Evolutionary conservation across 2,888 invertebrate genomes (phyloP).

Genomic region (Aleiodes testaceus): DNA sequence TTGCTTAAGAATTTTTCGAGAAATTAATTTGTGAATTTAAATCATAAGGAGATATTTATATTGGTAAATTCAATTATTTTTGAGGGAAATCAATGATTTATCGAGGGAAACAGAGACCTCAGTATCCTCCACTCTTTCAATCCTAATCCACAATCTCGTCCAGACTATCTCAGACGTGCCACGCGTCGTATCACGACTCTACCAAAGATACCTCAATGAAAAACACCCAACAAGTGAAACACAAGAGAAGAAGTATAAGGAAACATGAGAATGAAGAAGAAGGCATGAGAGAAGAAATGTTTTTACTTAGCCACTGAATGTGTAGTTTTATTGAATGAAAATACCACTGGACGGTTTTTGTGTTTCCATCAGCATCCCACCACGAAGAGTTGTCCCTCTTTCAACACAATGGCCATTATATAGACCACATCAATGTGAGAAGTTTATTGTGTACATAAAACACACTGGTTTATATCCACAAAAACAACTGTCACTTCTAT

Average conservation of each 20-base stretch:
- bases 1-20: conserved; percentile 26
- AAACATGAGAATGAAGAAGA: conserved; percentile 32
- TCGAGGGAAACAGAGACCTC: conserved; percentile 33
- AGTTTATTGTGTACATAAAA: conserved; percentile 43
- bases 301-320: conserved; percentile 12
- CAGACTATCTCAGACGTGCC: conserved; percentile 44
- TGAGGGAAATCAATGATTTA: conserved; percentile 31
- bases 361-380: conserved; percentile 62
- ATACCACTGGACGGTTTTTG: conserved; percentile 65
- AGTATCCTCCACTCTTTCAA: conserved; percentile 15
- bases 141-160: conserved; percentile 40
- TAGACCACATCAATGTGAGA: conserved; percentile 56
- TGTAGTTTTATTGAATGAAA: conserved; percentile 66
- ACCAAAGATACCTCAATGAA: conserved; percentile 46
- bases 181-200: conserved; percentile 47
- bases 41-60: not conserved
- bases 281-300: conserved; percentile 26
- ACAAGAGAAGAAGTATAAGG: conserved; percentile 25
- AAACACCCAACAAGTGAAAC: conserved; percentile 38
- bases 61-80: not conserved
- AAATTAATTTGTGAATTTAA: conserved; percentile 23
- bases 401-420: conserved; percentile 69
- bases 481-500: conserved; percentile 2
- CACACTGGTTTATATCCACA: conserved; percentile 30
- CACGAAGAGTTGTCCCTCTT: conserved; percentile 38